Base-by-base conservation (phyloP, 2,888 invertebrate species). In the Tridacna crocea region DNA sequence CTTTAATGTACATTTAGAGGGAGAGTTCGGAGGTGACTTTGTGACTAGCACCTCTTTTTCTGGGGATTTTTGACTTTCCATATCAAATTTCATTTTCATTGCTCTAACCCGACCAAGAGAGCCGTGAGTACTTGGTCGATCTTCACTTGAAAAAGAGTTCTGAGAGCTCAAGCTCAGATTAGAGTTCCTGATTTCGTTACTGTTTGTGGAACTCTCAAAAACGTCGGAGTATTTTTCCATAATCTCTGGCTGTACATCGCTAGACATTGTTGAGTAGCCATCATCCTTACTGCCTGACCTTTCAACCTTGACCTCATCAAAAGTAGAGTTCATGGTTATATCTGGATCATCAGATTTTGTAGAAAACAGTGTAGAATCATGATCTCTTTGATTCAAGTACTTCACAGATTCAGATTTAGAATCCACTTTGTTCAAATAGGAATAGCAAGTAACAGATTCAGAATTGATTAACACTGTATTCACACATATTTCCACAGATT, bases 241-340 rank as follows among this genome's bases (percentile, higher is more conserved):
- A 24, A 87, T 84, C 74, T 91, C 91, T 60, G 92, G 92, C 73
- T 92, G 91, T 27, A 92, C 89, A 79, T 92, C 92, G 76, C 92
- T 92, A 0, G 92, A 92, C 92, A 92, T 92, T 13, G 92, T 92
- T 12, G 92, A 92, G 77, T 92, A 92, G 11, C 92, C 92, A 79
- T 92, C 92, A 78, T 92, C 92, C 77, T 90, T 91, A 85, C 91
- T 92, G 0, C 92, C 92, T 48, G 92, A 92, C 46, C 92, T 82
- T 81, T 92, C 92, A 17, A 91, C 92, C 51, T 83, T 88, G 48
- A 84, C 82, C 60, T 87, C 84, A 47, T 87, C 86, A 76, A 84
- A 84, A 24, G 84, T 79, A 19, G 79, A 68, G 60, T 72, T 84
- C 27, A 75, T 72, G 58, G 70, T 75, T 46, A 78, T 65, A n/a